Evolutionary conservation across 2,888 invertebrate species (phyloP).

Genomic region (Atherix ibis): DNA sequence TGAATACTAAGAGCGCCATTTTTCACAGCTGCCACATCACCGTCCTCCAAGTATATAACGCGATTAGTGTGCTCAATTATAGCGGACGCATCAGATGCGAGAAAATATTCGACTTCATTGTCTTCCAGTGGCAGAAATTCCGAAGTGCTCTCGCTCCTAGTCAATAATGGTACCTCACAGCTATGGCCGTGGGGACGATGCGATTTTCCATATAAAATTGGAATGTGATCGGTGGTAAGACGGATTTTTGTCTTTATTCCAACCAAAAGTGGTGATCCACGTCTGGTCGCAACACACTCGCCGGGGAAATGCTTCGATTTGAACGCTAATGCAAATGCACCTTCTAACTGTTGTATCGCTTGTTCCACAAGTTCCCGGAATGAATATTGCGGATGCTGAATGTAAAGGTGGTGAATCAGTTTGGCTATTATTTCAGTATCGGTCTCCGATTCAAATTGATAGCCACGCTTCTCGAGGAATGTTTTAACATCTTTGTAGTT

Average conservation of each 20-base stretch:
- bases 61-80: conserved; percentile 99
- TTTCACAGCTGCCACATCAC: conserved; percentile 88
- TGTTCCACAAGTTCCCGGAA: conserved; percentile 95
- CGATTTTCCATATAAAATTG: conserved; percentile 89
- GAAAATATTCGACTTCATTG: conserved; percentile 94
- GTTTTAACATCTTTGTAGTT: conserved; percentile 93
- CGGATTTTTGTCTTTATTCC: conserved; percentile 93
- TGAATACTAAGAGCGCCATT: conserved; percentile 92
- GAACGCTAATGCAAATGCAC: conserved; percentile 95
- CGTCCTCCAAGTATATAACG: conserved; percentile 95
- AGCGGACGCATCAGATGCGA: conserved; percentile 97
- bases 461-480: conserved; percentile 81
- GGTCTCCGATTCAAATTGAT: conserved; percentile 91
- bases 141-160: conserved; percentile 73
- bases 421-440: conserved; percentile 99
- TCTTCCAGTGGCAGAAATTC: conserved; percentile 85
- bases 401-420: conserved; percentile 82
- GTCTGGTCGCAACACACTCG: conserved; percentile 89
- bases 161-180: conserved; percentile 49
- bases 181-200: conserved; percentile 48
- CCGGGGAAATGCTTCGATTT: conserved; percentile 94
- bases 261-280: conserved; percentile 92
- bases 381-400: conserved; percentile 70
- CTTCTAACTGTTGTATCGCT: conserved; percentile 95
- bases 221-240: conserved; percentile 92